Conservation (phyloP, 2,888 invertebrate species). For the Ophion ventricosus region DNA sequence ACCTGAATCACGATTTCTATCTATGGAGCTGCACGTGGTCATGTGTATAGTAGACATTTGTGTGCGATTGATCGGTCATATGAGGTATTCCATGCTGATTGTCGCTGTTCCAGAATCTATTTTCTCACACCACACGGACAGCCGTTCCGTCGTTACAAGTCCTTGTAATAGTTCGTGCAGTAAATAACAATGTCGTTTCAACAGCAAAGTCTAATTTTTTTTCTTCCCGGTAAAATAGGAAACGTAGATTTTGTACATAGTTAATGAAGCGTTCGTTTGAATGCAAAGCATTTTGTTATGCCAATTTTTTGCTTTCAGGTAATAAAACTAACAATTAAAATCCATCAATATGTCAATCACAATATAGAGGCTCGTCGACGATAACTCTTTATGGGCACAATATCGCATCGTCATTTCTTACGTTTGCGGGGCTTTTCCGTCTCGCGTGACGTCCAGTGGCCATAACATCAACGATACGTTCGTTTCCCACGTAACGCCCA, state of each 20-base stretch:
- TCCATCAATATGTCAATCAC: constrained; percentile 15
- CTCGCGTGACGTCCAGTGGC: constrained; percentile 61
- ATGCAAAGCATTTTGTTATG: too few species aligned
- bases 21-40: not conserved
- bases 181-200: not conserved
- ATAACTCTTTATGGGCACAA: constrained; percentile 18
- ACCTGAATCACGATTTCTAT: not conserved
- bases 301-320: not conserved
- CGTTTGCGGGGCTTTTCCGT: constrained; percentile 33
- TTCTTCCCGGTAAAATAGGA: too few species aligned
- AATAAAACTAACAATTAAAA: not conserved
- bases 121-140: not conserved
- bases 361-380: constrained; percentile 1
- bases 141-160: not conserved
- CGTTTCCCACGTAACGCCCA: constrained; percentile 63
- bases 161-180: not conserved
- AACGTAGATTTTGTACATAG: too few species aligned
- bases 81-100: not conserved
- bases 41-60: not conserved
- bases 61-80: not conserved
- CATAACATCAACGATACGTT: constrained; percentile 64
- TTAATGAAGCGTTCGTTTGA: too few species aligned
- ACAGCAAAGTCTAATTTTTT: too few species aligned
- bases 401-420: constrained; percentile 13
- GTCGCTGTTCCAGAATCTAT: not conserved